Base-by-base conservation (phyloP, 2,797 vertebrate genomes). In the Bradypodion pumilum region DNA sequence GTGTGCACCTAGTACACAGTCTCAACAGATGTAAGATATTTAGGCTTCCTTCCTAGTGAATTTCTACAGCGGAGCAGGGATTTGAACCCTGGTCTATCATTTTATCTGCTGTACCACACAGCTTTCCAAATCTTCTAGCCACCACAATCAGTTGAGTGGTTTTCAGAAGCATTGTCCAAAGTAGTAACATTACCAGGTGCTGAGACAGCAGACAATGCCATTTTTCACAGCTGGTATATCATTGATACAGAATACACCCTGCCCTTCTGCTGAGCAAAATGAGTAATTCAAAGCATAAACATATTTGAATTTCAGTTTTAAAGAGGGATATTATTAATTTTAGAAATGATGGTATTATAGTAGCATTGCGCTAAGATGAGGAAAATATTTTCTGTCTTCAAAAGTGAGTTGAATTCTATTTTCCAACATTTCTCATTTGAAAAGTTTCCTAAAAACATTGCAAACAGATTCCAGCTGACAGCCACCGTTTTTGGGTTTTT, bases 391-490 rank as follows among this genome's bases (percentile, higher is more conserved):
- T 29, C 90, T 32, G 2, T 29, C 35, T 83, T 91, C 75, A 80
- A 75, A 84, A 90, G 12, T 60, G 35, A 60, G 59, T 88, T 84
- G 63, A 90, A 81, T 87, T 80, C 70, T 56, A 82, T 84, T 65
- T 91, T 93, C 72, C 90, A 91, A 91, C 91, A 91, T 88, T 83
- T 91, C 87, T 82, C 82, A 87, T 56, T 68, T 80, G 85, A 87
- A 94, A 90, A 35, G 27, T 91, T 86, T 86, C 85, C 77, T 82
- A 91, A 91, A 87, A 84, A 52, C 69, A 78, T 93, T 90, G 88
- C 91, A 91, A 94, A 94, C 86, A 94, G 90, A 89, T 86, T 80
- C 88, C 69, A 70, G 0, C 6, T 90, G 87, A 84, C 76, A 91
- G 60, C 44, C 85, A 74, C 82, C 86, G 62, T n/a, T n/a, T n/a